A percentile compares a stretch with the other conserved stretches of the same genome.
phyloP scores from a whole-genome alignment of 2,888 invertebrate genomes.

The Mellilla xanthometata region DNA sequence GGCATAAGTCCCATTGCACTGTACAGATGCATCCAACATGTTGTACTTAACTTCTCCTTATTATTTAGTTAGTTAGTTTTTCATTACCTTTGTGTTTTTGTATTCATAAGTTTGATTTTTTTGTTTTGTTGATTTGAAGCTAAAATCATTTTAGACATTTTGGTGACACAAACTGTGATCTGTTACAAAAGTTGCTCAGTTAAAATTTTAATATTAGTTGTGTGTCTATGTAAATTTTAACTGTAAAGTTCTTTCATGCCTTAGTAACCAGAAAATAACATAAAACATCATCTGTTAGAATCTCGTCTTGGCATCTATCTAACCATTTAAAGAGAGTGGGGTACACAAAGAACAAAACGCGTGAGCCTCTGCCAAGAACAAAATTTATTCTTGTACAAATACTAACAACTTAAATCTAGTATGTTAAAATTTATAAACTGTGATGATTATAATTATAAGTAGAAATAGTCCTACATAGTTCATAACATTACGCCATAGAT shows the following conservation, averaged over 20 bases:
- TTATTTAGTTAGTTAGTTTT: constrained; percentile 39
- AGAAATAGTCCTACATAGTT: constrained; percentile 47
- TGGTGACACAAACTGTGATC: constrained; percentile 19
- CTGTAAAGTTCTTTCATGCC: constrained; percentile 21
- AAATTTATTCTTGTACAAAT: constrained; percentile 20
- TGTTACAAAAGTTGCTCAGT: constrained; percentile 65
- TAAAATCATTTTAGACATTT: constrained; percentile 9
- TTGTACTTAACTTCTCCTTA: constrained; percentile 54
- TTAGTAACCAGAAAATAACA: no score
- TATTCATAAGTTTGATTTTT: constrained; percentile 36
- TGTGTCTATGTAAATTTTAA: constrained; percentile 41
- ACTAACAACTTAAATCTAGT: constrained; percentile 26
- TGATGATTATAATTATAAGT: constrained; percentile 71
- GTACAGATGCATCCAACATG: constrained; percentile 49
- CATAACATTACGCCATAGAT: constrained; percentile 50
- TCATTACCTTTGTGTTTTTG: constrained; percentile 36
- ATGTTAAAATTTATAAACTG: constrained; percentile 59
- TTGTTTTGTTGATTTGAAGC: constrained; percentile 28
- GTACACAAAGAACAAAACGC: neutral
- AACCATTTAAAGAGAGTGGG: neutral
- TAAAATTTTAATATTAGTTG: constrained; percentile 59
- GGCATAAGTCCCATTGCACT: constrained; percentile 54
- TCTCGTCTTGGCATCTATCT: constrained; percentile 15
- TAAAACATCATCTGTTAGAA: constrained; percentile 5
- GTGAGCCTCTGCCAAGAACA: neutral